phyloP scores from a whole-genome alignment of 2,888 invertebrate species.

The Eristalinus aeneus region DNA sequence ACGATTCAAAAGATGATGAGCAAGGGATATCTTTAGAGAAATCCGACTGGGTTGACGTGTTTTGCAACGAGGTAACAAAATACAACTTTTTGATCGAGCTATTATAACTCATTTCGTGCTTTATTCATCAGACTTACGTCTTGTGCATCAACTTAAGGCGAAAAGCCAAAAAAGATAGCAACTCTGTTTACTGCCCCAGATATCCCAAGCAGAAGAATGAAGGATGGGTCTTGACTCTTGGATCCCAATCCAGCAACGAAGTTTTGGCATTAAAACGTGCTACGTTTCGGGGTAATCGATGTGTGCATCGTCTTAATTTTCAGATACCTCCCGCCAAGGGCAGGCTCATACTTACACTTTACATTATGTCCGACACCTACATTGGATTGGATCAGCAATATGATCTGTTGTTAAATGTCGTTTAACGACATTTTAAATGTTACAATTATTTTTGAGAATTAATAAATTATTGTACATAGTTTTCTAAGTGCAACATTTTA shows the following conservation, averaged over 20 bases:
- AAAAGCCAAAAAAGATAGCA: conserved; percentile 82
- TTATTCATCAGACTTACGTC: conserved; percentile 87
- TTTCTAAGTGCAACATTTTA: background rate
- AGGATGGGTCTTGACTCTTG: conserved; percentile 96
- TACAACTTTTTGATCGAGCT: too few relatives aligned
- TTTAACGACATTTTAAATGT: conserved; percentile 39
- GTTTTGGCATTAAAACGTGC: conserved; percentile 91
- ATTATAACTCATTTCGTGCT: too few relatives aligned
- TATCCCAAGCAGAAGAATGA: conserved; percentile 97
- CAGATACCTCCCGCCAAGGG: conserved; percentile 86
- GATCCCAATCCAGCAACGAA: conserved; percentile 86
- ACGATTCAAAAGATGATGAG: conserved; percentile 73
- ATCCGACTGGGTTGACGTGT: conserved; percentile 83
- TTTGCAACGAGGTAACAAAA: conserved; percentile 85
- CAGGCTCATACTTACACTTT: conserved; percentile 88
- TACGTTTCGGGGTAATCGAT: conserved; percentile 81
- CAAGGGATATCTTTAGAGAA: conserved; percentile 64
- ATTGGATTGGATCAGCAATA: conserved; percentile 96
- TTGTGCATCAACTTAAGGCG: conserved; percentile 83
- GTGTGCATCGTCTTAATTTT: conserved; percentile 83
- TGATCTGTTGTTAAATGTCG: conserved; percentile 82
- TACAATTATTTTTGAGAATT: background rate
- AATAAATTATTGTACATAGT: background rate
- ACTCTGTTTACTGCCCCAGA: conserved; percentile 89
- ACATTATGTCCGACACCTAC: conserved; percentile 95